Conservation (phyloP, 2,888 invertebrate species). For the Meteorus colon region DNA sequence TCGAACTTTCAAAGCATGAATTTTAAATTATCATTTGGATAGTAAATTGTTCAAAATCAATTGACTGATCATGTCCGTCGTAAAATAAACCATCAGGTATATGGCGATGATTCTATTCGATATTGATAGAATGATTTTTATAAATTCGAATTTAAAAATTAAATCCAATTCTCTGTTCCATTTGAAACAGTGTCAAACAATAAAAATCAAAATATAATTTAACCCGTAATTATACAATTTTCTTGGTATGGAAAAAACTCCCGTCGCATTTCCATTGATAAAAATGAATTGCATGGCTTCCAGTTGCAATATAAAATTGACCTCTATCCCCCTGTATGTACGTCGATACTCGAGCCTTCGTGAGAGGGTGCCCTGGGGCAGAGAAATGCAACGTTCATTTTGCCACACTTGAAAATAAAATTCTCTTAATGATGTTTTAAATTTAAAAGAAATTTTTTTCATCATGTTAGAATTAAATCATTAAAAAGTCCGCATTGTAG, state of each 20-base stretch:
- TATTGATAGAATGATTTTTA: no score
- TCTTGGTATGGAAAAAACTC: neutral
- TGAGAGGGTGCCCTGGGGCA: constrained; percentile 8
- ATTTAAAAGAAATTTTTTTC: no score
- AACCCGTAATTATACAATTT: no score
- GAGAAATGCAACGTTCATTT: constrained; percentile 11
- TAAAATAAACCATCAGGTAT: neutral
- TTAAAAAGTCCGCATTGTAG: no score
- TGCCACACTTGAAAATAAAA: neutral
- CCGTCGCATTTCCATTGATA: neutral
- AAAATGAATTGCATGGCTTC: constrained; percentile 34
- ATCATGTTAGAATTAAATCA: no score
- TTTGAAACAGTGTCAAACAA: no score
- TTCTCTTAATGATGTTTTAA: no score
- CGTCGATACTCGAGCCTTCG: constrained; percentile 45
- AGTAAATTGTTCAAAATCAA: neutral
- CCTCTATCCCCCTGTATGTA: constrained; percentile 43
- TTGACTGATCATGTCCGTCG: neutral
- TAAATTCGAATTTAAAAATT: no score
- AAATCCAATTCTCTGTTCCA: no score
- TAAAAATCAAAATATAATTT: no score
- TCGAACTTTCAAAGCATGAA: neutral
- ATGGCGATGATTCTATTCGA: no score
- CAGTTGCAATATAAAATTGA: constrained; percentile 44
- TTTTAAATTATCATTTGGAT: neutral